Conservation (phyloP, 2,113 vertebrate genomes). For the Colaptes auratus region DNA sequence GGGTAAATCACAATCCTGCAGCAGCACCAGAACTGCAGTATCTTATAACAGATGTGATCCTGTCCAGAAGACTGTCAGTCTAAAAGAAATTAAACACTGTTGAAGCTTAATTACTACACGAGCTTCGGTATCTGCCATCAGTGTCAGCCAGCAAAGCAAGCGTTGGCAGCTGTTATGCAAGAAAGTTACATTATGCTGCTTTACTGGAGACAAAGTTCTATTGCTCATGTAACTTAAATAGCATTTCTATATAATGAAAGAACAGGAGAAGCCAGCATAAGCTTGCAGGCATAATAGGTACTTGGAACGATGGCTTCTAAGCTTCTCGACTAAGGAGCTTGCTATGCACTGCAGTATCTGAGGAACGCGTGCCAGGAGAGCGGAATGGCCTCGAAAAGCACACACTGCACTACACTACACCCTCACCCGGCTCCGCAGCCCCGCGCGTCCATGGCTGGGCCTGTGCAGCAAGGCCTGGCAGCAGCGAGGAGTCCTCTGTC, state of each 20-base stretch:
- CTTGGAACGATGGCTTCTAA: rapidly evolving
- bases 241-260: not conserved
- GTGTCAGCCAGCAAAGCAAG: not conserved
- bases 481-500: rapidly evolving
- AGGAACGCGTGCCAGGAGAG: not conserved
- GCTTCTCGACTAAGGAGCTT: not conserved
- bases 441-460: rapidly evolving
- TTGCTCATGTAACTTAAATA: not conserved
- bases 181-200: not conserved
- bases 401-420: rapidly evolving
- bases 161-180: not conserved
- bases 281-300: rapidly evolving
- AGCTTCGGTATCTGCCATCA: not conserved
- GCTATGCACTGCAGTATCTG: rapidly evolving
- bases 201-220: not conserved
- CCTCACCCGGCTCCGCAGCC: not conserved
- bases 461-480: rapidly evolving
- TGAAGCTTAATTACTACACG: not conserved
- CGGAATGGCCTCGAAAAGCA: rapidly evolving
- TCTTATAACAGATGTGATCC: not conserved
- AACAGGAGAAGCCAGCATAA: not conserved
- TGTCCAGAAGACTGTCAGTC: not conserved
- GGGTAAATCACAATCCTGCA: not conserved
- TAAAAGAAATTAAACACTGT: not conserved
- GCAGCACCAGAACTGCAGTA: not conserved